A percentile compares a stretch with the other conserved stretches of the same genome.
These are phyloP conservation scores for Ammospiza nelsoni DNA, from an alignment of 2,113 vertebrate species.

Conservation along the genomic window DNA sequence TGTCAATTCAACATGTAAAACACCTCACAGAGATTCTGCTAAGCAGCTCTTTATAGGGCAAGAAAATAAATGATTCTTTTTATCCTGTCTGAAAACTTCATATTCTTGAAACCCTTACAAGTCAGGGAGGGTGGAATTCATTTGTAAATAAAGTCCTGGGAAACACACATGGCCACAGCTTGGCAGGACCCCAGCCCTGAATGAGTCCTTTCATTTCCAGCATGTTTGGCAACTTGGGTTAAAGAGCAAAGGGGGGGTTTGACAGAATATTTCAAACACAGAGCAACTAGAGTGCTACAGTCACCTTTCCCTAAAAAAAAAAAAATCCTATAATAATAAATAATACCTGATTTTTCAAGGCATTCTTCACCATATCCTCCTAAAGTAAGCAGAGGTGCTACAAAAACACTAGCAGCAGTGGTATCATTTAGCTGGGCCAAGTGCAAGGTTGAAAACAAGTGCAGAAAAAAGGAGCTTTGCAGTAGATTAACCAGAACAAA, in stretches of 20 bases:
- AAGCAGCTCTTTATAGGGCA: conserved; percentile 40
- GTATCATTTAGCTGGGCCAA: background rate
- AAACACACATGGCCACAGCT: conserved; percentile 42
- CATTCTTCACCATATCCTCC: background rate
- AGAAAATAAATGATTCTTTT: conserved; percentile 59
- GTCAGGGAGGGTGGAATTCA: conserved; percentile 61
- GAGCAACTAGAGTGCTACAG: background rate
- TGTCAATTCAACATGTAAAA: conserved; percentile 46
- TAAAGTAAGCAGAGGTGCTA: conserved; percentile 12
- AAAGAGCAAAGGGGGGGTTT: conserved; percentile 26
- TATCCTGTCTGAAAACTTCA: conserved; percentile 55
- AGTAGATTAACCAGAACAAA: background rate
- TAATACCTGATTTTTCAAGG: conserved; percentile 2
- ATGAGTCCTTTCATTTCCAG: conserved; percentile 64
- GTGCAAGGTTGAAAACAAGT: background rate
- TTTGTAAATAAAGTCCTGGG: conserved; percentile 62
- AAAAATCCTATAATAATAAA: background rate
- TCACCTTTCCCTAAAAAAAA: conserved; percentile 3
- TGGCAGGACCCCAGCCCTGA: conserved; percentile 53
- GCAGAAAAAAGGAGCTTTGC: background rate
- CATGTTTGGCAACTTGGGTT: conserved; percentile 28
- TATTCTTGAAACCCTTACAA: conserved; percentile 63
- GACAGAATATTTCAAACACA: conserved; percentile 34
- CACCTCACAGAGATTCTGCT: conserved; percentile 25
- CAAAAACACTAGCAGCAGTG: background rate